These are phyloP conservation scores for Cyanistes caeruleus DNA, from an alignment of 2,113 vertebrate genomes.

Conservation along the genomic window DNA sequence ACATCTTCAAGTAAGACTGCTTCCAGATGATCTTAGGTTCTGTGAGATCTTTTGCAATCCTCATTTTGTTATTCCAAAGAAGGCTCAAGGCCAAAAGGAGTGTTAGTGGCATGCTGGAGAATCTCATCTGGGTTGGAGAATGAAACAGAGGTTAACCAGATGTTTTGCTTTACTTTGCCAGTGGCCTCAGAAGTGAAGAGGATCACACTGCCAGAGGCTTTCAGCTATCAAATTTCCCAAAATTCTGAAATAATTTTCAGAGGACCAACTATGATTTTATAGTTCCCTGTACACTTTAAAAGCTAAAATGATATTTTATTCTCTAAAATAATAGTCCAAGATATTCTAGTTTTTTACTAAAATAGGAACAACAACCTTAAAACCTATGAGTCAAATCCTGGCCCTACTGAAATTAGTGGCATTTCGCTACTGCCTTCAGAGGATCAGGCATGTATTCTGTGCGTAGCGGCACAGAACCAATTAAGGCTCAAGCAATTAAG, in stretches of 20 bases:
- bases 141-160: background rate
- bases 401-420: background rate
- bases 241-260: background rate
- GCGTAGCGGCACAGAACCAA: background rate
- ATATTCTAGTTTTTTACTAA: background rate
- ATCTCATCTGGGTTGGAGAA: background rate
- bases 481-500: background rate
- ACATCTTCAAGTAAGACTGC: background rate
- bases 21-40: background rate
- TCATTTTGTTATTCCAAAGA: background rate
- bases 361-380: background rate
- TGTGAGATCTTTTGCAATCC: background rate
- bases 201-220: background rate
- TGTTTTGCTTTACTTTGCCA: background rate
- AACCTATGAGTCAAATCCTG: background rate
- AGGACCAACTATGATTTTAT: background rate
- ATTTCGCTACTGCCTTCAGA: background rate
- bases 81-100: background rate
- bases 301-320: background rate
- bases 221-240: background rate
- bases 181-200: background rate
- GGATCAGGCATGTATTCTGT: background rate
- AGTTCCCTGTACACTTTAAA: background rate
- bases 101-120: background rate
- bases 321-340: background rate